phyloP scores from a whole-genome alignment of 2,888 invertebrate species.

The Acheta domesticus region DNA sequence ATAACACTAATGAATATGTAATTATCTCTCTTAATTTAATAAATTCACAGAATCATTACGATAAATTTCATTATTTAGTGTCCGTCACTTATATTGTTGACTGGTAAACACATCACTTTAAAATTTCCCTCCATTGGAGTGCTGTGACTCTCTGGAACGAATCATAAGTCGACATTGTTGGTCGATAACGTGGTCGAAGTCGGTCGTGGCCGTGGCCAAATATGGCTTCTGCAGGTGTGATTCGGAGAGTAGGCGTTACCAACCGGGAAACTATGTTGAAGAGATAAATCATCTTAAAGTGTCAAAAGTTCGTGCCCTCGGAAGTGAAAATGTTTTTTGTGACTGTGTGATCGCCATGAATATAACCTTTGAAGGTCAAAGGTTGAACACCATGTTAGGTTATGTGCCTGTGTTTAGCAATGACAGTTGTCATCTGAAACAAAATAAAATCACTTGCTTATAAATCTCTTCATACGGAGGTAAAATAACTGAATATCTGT shows the following conservation, averaged over 20 bases:
- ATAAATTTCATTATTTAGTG: no score
- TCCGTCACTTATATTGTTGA: no score
- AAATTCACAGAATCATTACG: no score
- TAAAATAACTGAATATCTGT: constrained; percentile 8
- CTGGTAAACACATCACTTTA: neutral
- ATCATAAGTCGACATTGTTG: constrained; percentile 18
- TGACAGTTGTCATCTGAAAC: constrained; percentile 18
- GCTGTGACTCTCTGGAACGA: neutral
- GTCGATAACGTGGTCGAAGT: constrained; percentile 3
- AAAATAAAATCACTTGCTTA: neutral
- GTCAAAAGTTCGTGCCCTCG: neutral
- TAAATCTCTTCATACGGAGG: neutral
- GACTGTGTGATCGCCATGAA: no score
- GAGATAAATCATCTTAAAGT: neutral
- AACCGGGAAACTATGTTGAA: neutral
- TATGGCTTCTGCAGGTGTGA: constrained; percentile 18
- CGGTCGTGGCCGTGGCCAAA: neutral
- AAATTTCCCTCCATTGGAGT: neutral
- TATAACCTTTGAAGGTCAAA: neutral
- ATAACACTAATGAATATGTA: no score
- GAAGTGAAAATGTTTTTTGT: neutral
- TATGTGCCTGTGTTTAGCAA: constrained; percentile 2
- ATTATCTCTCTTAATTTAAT: no score
- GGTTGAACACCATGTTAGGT: neutral
- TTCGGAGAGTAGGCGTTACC: neutral